Evolutionary conservation across 2,888 invertebrate genomes (phyloP).

Genomic region (Drosophila nr. perissopoda): DNA sequence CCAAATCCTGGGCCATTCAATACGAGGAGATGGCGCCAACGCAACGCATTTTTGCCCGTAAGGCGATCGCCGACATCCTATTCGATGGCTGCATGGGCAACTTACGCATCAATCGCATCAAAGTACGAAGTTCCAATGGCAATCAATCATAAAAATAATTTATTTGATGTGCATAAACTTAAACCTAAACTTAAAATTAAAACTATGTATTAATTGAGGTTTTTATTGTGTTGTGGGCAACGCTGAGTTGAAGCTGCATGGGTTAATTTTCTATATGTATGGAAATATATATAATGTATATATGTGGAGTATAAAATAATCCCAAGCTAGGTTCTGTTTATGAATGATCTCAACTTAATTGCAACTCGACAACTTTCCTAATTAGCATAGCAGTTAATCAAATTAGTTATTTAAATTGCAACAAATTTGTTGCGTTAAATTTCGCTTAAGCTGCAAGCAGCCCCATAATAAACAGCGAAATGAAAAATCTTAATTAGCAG

Average conservation of each 20-base stretch:
- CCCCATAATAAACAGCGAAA: slow-evolving; percentile 50
- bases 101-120: slow-evolving; percentile 65
- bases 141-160: slow-evolving; percentile 30
- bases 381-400: slow-evolving; percentile 15
- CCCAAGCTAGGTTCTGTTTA: slow-evolving; percentile 1
- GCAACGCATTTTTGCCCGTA: slow-evolving; percentile 78
- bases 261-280: not conserved
- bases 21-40: slow-evolving; percentile 78
- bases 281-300: not conserved
- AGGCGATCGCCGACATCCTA: slow-evolving; percentile 81
- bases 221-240: not conserved
- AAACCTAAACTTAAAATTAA: not conserved
- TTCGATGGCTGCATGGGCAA: slow-evolving; percentile 82
- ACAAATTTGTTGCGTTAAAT: slow-evolving; percentile 35
- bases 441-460: slow-evolving; percentile 3
- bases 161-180: not conserved
- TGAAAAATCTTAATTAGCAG: slow-evolving; percentile 61
- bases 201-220: slow-evolving; percentile 4
- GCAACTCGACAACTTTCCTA: slow-evolving; percentile 9
- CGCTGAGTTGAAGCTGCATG: not conserved
- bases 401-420: slow-evolving; percentile 22
- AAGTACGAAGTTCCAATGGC: slow-evolving; percentile 46
- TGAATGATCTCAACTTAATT: not conserved
- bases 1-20: slow-evolving; percentile 81
- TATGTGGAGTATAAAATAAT: too few relatives aligned